Evolutionary conservation across 2,113 vertebrate species (phyloP), one percentile per base, ranked within the genome.

Genomic region (Brachirus orientalis): DNA sequence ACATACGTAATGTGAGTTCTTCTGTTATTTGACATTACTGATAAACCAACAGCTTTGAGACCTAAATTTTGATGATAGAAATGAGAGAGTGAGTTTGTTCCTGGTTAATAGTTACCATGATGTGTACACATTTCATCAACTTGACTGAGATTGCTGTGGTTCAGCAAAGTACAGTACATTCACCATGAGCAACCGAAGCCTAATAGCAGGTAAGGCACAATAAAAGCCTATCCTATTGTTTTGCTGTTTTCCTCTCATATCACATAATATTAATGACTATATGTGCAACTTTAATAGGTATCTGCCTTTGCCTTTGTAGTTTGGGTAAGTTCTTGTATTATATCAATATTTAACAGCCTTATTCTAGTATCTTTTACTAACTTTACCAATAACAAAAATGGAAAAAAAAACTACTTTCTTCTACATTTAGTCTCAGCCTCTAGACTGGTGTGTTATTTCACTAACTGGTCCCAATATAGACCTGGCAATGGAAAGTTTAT

Each of bases 381-480:
- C 50, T 1, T 0, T 10, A 0, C 22, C 8, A 22, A 1, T 50
- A 0, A 20, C 57, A 38, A 12, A 41, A 50, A 8, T 16, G 11
- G 6, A 17, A 33, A 22, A 1, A 33, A 11, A 1, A 57, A 56
- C 51, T 2, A 40, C 1, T 67, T 3, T 61, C 2, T 40, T 37
- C 16, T 5, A 1, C 54, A 10, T 57, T 55, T 13, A 85, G 95
- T 88, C 11, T 85, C 90, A 46, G 84, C 93, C 60, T 87, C 86
- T 58, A 88, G 95, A 82, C 89, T 97, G 60, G 89, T 88, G 36
- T 96, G 95, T 58, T 96, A 96, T 81, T 95, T 94, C 82, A 94
- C 92, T 70, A 96, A 94, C 91, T 95, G 94, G 95, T 92, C 93
- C 66, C 95, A 96, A 63, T 94, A 96, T 69, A 79, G 92, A 63